Evolutionary conservation across 2,888 invertebrate species (phyloP), one percentile per base, ranked within the genome.

Genomic region (Acleris emargana): DNA sequence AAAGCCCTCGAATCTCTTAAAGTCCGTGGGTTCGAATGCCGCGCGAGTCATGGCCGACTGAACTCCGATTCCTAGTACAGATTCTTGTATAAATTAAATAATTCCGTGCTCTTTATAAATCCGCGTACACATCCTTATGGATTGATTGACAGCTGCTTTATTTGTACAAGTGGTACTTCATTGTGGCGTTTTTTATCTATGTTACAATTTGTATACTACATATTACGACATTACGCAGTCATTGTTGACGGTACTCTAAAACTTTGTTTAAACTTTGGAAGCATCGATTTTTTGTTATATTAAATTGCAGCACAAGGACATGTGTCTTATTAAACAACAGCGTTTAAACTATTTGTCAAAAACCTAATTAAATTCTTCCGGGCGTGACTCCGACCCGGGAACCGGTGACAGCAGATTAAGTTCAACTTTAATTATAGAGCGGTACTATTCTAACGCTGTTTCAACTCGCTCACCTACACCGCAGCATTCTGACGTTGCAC

Each of bases 361-460:
- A 87, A 86, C 77, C 78, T 84, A 87, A 88, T 87, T 86, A 87
- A 86, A 80, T 82, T 71, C 67, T 78, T 70, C 74, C 16, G 22
- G 75, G 75, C 70, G 75, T 73, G 72, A 67, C 75, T 77, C 74
- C 76, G 74, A 76, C 77, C 75, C 76, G 79, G 76, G 79, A 77
- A 74, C 80, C 80, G 79, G 82, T 84, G 88, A 87, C 88, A 81
- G 82, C 77, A 84, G 88, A 88, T 89, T 90, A 88, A 89, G 81
- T 85, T 84, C 82, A 81, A 81, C 79, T 87, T 88, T 90, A 89
- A 89, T 89, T 89, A 88, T 82, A 75, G 68, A 71, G 78, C 73
- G 68, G 72, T 59, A 77, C 78, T 81, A 79, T 81, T 77, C 76
- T 72, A 75, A 74, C 77, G 76, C 72, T 73, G 79, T 77, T 80